A percentile compares a stretch with the other conserved stretches of the same genome.
Conservation (phyloP, 2,113 vertebrate genomes). For the Leucopternis melanops region DNA sequence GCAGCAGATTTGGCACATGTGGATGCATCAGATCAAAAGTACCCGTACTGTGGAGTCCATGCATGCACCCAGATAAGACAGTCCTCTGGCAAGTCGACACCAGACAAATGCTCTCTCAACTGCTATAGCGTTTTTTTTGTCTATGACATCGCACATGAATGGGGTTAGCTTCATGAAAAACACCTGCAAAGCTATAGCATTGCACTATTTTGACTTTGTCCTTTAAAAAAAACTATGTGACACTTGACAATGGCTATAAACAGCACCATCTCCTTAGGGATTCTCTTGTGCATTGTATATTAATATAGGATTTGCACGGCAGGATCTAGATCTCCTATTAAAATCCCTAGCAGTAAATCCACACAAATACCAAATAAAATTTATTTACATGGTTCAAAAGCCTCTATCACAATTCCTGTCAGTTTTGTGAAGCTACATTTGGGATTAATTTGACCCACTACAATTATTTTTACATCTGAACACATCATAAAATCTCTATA, state of each 20-base stretch:
- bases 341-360: neutral
- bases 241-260: neutral
- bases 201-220: neutral
- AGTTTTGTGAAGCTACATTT: neutral
- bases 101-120: neutral
- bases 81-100: neutral
- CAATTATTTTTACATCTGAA: slow-evolving; percentile 40
- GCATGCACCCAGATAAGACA: too few species aligned
- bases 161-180: neutral
- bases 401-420: neutral
- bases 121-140: neutral
- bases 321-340: neutral
- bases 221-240: neutral
- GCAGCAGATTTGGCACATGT: neutral
- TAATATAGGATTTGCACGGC: neutral
- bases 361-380: neutral
- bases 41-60: neutral
- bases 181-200: neutral
- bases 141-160: accelerated
- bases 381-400: neutral
- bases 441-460: neutral
- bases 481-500: neutral
- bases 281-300: neutral
- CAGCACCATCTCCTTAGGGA: neutral
- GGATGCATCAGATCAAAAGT: neutral